Evolutionary conservation across 2,888 invertebrate species (phyloP), one percentile per base, ranked within the genome.

Genomic region (Lithophane leautieri): DNA sequence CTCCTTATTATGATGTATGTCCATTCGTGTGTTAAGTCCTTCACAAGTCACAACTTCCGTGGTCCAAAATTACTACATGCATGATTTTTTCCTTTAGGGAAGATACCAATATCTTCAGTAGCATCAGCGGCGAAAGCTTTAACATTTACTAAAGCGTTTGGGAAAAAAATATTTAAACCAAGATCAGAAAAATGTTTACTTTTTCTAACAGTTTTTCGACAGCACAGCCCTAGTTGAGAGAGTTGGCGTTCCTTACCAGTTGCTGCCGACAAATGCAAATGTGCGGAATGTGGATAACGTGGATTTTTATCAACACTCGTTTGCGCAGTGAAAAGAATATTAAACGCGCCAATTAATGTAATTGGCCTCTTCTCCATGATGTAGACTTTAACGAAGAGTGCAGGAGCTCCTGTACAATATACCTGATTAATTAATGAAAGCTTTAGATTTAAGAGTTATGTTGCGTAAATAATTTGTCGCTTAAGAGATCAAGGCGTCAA

Each of bases 251-350:
- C 82, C 44, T 84, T 86, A 86, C 87, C 73, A 75, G 74, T 72
- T 60, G 70, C 63, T 79, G 83, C 83, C 85, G 87, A 79, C 82
- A 83, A 89, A 91, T 91, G 90, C 88, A 88, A 91, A 90, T 91
- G 79, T 80, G 67, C 61, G 87, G 87, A 89, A 91, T 90, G 88
- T 88, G 79, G 86, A 85, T 79, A 77, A 75, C 75, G 80, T 75
- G 79, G 81, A 85, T 89, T 89, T 89, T 90, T 88, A 86, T 88
- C 81, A 83, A 85, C 63, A 88, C 82, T 73, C 58, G 79, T 88
- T 84, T 70, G 73, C 66, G 14, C 75, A 54, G 65, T 58, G 82
- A 78, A 84, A 83, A 76, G 66, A 81, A 79, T 74, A 74, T 75
- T 73, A 69, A 77, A 87, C 71, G 66, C 56, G 63, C 66, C 72